Base-by-base conservation (phyloP, 2,113 vertebrate genomes). In the Halcyon malimbica region DNA sequence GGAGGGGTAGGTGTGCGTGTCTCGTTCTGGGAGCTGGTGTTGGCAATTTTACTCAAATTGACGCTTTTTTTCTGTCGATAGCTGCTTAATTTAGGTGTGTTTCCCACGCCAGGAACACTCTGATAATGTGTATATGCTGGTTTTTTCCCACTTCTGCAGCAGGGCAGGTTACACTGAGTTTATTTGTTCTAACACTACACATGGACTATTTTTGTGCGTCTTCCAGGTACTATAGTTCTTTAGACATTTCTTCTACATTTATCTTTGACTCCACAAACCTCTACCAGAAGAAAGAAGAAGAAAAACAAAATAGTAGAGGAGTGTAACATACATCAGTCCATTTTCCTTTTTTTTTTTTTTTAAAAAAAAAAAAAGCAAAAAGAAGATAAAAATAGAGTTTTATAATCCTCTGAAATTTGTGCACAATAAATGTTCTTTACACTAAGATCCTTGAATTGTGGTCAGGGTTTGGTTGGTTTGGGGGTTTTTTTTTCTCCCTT, bases 391-490 rank as follows among this genome's bases (percentile, higher is more conserved):
- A 87, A 65, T 24, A 29, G 21, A 84, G 76, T 96, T 97, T 96
- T 96, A 14, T 96, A 88, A 95, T 82, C 90, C 63, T 94, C 89
- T 67, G 87, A 93, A 94, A 94, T 92, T 89, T 97, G 96, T 97
- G 97, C 97, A 97, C 97, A 98, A 95, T 94, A 87, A 71, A 95
- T 89, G 75, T 94, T 94, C 97, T 97, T 94, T 95, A 97, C 97
- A 96, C 93, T 96, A 94, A 93, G 93, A 92, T 94, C 79, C 70
- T 97, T 83, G 88, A 93, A 94, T 97, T 96, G 83, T 94, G 93
- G 86, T 95, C 96, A 87, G 74, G 76, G 85, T 92, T 92, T 33
- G 28, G 29, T 91, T 85, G 50, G 50, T 24, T 51, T 51, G 48
- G 48, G 33, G 69, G 37, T 4, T 20, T 13, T 11, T 11, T 12